Evolutionary conservation across 2,797 vertebrate species (phyloP), one percentile per base, ranked within the genome.

Genomic region (Tympanoctomys barrerae): DNA sequence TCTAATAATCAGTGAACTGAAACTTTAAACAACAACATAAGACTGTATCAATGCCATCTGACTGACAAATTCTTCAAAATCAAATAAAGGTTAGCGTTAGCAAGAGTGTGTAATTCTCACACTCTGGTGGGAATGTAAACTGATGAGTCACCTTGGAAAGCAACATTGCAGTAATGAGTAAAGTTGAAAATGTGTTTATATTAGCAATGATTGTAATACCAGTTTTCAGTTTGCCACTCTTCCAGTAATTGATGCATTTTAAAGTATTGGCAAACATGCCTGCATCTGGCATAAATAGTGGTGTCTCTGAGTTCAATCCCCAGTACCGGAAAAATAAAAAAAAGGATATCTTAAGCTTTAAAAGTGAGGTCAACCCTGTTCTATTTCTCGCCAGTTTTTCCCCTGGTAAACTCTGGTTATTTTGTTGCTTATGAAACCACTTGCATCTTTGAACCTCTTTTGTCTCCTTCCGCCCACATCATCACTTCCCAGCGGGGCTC

Each of bases 141-240:
- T 39, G 33, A 8, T 22, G 46, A 78, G 81, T 31, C 62, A 66
- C 68, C 87, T 73, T 88, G 71, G 46, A 91, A 81, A 71, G 64
- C 87, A 81, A 89, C 73, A 64, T 13, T 33, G 26, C 14, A 24
- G 49, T 84, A 88, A 22, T 33, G 66, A 71, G 54, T 61, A 71
- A 96, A 88, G 31, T 2, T 73, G 42, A 73, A 87, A 91, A 87
- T 21, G 22, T 78, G 11, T 77, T 96, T 70, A 36, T 33, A 64
- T 78, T 75, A 81, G 22, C 84, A 80, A 79, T 26, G 59, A 77
- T 19, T 66, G 61, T 26, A 77, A 80, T n/a, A 66, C 36, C 39
- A 49, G 70, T 87, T 89, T 92, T 84, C 52, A 79, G 7, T 78
- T 89, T 94, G 91, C 83, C n/a, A n/a, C 39, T 66, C 52, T 87